Base-by-base conservation (phyloP, 2,797 vertebrate species). In the Phylloscopus collybita region DNA sequence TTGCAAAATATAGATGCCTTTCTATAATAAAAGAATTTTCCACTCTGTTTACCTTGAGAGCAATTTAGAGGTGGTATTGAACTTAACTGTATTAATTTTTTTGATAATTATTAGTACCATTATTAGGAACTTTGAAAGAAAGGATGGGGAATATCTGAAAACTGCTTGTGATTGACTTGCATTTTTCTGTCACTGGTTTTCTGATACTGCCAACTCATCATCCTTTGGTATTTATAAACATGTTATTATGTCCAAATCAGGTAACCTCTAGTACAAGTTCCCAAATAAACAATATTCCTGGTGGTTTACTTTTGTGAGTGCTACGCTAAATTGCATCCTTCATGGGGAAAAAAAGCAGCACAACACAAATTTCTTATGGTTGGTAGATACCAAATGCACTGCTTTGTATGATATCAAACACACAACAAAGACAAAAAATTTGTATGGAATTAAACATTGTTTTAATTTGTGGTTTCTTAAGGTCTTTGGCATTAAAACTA, bases 401-500 rank as follows among this genome's bases (percentile, higher is more conserved):
- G 7, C 36, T 80, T 94, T 36, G 21, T 32, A n/a, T 3, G 4
- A 27, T 21, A 40, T 20, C 30, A 72, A 51, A 34, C 11, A 66
- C n/a, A 22, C 47, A 32, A 15, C 14, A 64, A 42, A 34, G 11
- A 5, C 15, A 23, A 29, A 5, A 25, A 54, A 65, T 71, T 92
- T 27, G 19, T 30, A 47, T 32, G 3, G 34, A 27, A 36, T 15
- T n/a, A 65, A 53, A 49, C 18, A 78, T 90, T n/a, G 13, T 19
- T 95, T 96, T 80, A 23, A 60, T 83, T 59, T 47, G 21, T 44
- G 54, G 29, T 86, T 97, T 95, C 93, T 93, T 87, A 75, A 93
- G 86, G 85, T 65, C 78, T 88, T 96, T 96, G 91, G 80, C 74
- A 96, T 40, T 44, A 51, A 89, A 94, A 93, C 70, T 70, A 64